Evolutionary conservation across 2,888 invertebrate genomes (phyloP).

Genomic region (Bembecia ichneumoniformis): DNA sequence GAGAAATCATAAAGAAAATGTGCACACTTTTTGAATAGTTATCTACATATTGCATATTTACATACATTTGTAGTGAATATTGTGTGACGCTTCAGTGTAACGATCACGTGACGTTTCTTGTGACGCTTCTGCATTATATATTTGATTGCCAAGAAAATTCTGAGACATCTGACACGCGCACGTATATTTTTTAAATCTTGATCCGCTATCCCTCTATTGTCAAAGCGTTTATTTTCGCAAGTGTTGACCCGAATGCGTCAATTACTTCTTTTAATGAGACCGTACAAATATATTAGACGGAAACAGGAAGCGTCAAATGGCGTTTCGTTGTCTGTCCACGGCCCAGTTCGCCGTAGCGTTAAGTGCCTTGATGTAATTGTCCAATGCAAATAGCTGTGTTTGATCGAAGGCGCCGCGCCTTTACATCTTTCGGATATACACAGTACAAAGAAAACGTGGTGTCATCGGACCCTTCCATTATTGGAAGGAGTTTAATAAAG

Average conservation of each 20-base stretch:
- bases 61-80: too few relatives aligned
- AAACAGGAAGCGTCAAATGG: slow-evolving; percentile 71
- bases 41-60: too few relatives aligned
- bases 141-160: too few relatives aligned
- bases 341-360: slow-evolving; percentile 59
- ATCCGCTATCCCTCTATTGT: too few relatives aligned
- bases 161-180: too few relatives aligned
- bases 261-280: slow-evolving; percentile 26
- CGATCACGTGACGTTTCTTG: too few relatives aligned
- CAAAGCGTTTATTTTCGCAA: slow-evolving; percentile 29
- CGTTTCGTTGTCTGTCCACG: slow-evolving; percentile 63
- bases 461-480: too few relatives aligned
- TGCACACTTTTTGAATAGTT: too few relatives aligned
- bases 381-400: slow-evolving; percentile 60
- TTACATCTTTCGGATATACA: slow-evolving; percentile 14
- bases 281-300: slow-evolving; percentile 45
- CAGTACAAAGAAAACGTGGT: neutral
- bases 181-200: too few relatives aligned
- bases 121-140: too few relatives aligned
- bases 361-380: slow-evolving; percentile 68
- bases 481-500: neutral
- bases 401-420: slow-evolving; percentile 30
- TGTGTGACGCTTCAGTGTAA: too few relatives aligned
- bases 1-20: too few relatives aligned
- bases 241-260: slow-evolving; percentile 30